phyloP scores from a whole-genome alignment of 2,113 vertebrate genomes.

The Callopanchax toddi region DNA sequence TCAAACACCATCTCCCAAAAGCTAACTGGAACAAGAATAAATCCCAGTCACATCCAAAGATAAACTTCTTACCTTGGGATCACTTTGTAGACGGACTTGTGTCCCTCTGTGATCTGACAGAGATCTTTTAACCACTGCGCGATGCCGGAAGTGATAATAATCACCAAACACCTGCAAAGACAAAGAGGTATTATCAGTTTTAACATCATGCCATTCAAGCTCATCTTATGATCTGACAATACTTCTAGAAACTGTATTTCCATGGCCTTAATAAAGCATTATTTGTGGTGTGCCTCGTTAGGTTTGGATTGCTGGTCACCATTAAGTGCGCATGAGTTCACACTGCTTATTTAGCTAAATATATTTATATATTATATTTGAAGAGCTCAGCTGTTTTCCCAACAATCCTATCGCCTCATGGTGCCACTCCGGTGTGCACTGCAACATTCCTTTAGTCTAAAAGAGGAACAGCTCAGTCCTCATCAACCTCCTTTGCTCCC shows the following conservation, averaged over 20 bases:
- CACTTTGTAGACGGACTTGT: constrained; percentile 83
- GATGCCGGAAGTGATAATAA: constrained; percentile 93
- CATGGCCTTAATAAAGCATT: no score
- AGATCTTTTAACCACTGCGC: constrained; percentile 87
- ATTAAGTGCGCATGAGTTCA: neutral
- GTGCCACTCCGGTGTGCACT: constrained; percentile 19
- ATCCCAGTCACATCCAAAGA: neutral
- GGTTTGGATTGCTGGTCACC: no score
- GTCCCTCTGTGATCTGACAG: constrained; percentile 84
- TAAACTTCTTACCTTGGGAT: constrained; percentile 84
- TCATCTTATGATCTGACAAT: constrained; percentile 4
- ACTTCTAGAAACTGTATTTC: no score
- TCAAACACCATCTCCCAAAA: neutral
- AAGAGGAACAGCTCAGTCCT: constrained; percentile 29
- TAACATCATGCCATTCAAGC: constrained; percentile 6
- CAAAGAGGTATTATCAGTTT: constrained; percentile 29
- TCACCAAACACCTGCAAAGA: constrained; percentile 88
- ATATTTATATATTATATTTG: constrained; percentile 4
- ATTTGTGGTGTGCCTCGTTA: no score
- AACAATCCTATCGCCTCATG: constrained; percentile 3
- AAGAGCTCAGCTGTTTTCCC: neutral
- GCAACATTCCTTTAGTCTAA: constrained; percentile 35
- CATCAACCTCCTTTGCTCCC: constrained; percentile 39
- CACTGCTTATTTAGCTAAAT: neutral
- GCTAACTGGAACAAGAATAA: neutral